phyloP scores from a whole-genome alignment of 37 sponge, comb jelly and placozoan genomes.

The Cliona cf. orientalis region DNA sequence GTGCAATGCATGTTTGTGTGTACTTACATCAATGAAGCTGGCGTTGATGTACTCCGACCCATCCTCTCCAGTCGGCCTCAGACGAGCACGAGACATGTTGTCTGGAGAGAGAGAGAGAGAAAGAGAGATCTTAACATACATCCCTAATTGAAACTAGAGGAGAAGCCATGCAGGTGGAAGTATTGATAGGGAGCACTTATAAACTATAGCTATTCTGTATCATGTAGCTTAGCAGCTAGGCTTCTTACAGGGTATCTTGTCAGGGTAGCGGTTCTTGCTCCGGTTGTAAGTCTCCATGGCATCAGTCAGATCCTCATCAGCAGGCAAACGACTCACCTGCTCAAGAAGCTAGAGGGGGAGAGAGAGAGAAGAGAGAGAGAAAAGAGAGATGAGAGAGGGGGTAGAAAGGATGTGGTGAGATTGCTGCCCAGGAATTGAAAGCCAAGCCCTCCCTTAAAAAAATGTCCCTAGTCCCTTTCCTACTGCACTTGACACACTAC shows the following conservation, averaged over 20 bases:
- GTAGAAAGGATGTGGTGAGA: too few species aligned
- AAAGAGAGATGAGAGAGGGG: background rate
- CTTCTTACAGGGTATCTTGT: slow-evolving; percentile 54
- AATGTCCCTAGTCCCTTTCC: too few species aligned
- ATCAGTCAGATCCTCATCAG: slow-evolving; percentile 44
- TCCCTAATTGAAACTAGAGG: background rate
- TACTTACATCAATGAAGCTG: slow-evolving; percentile 75
- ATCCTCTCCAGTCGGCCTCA: slow-evolving; percentile 52
- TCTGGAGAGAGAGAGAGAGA: slow-evolving; percentile 20
- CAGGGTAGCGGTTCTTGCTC: slow-evolving; percentile 54
- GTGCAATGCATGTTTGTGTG: too few species aligned
- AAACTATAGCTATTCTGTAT: background rate
- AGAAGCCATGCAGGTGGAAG: background rate
- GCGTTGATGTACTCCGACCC: slow-evolving; percentile 80
- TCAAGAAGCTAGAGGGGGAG: slow-evolving; percentile 51
- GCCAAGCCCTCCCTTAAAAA: too few species aligned
- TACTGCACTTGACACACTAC: too few species aligned
- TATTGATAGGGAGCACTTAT: background rate
- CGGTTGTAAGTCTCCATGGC: slow-evolving; percentile 60
- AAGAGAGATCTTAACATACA: background rate
- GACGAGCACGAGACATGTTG: slow-evolving; percentile 48
- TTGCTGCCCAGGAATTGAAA: too few species aligned
- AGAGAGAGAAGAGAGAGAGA: too few species aligned
- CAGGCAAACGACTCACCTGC: slow-evolving; percentile 63
- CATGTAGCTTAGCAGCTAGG: background rate